Percentiles rank a stretch among this genome's conserved stretches.
These are phyloP conservation scores for Ariolimax columbianus DNA, from an alignment of 2,888 invertebrate species.

Conservation along the genomic window DNA sequence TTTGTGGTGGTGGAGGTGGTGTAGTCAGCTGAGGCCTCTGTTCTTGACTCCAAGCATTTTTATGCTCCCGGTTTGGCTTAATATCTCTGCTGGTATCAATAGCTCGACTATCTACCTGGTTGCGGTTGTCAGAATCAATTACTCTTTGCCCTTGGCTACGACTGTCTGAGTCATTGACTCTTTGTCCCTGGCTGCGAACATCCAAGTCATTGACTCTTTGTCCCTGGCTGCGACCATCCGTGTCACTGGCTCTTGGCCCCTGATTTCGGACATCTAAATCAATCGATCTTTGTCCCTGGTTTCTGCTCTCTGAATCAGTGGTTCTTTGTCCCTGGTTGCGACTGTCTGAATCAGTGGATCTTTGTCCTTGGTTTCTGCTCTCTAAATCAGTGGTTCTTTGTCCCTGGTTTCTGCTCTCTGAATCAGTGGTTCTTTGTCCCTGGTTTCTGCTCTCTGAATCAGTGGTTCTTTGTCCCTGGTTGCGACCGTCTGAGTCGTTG, in stretches of 20 bases:
- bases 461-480: no score
- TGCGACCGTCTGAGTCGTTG: no score
- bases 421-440: background rate
- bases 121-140: no score
- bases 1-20: constrained; percentile 37
- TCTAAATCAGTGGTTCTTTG: background rate
- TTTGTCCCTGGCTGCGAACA: constrained; percentile 4
- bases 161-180: background rate
- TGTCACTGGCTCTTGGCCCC: background rate
- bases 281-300: constrained; percentile 10
- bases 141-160: background rate
- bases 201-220: background rate
- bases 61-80: constrained; percentile 34
- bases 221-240: constrained; percentile 9
- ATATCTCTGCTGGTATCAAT: constrained; percentile 14
- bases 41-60: constrained; percentile 40
- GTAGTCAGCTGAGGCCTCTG: background rate
- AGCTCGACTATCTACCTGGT: no score
- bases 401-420: background rate
- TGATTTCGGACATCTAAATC: constrained; percentile 2
- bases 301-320: constrained; percentile 35
- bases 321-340: background rate
- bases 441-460: constrained; percentile 47
- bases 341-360: background rate
- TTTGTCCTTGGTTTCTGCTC: constrained; percentile 23